Evolutionary conservation across 2,797 vertebrate species (phyloP).

Genomic region (Xenopus petersii): DNA sequence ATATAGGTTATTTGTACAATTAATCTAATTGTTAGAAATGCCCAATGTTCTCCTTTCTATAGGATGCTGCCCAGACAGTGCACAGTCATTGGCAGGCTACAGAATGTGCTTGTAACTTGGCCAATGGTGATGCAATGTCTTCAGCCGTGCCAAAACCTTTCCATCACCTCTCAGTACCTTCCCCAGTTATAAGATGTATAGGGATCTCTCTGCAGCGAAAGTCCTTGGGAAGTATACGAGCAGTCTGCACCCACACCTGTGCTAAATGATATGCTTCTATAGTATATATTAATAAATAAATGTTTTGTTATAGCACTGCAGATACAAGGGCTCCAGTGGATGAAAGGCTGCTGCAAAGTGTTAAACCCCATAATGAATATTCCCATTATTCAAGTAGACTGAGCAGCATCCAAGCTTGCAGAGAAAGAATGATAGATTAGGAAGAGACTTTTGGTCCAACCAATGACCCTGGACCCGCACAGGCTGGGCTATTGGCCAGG

Average conservation of each 20-base stretch:
- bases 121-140: neutral
- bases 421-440: constrained; percentile 22
- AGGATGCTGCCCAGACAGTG: neutral
- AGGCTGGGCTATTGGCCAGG: constrained; percentile 50
- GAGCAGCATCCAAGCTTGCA: constrained; percentile 21
- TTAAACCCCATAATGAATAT: constrained; percentile 36
- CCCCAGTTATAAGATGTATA: constrained; percentile 5
- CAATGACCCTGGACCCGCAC: constrained; percentile 48
- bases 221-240: too few relatives aligned
- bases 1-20: too few relatives aligned
- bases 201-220: neutral
- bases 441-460: constrained; percentile 23
- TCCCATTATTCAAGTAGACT: constrained; percentile 9
- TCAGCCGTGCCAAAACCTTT: neutral
- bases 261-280: too few relatives aligned
- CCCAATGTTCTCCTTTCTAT: neutral
- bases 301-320: too few relatives aligned
- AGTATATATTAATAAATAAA: too few relatives aligned
- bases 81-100: neutral
- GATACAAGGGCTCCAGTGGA: too few relatives aligned
- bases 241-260: too few relatives aligned
- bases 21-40: too few relatives aligned
- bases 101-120: neutral
- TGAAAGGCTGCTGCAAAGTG: neutral
- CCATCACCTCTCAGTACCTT: too few relatives aligned